Evolutionary conservation across 2,113 vertebrate species (phyloP), one percentile per base, ranked within the genome.

Genomic region (Struthio camelus): DNA sequence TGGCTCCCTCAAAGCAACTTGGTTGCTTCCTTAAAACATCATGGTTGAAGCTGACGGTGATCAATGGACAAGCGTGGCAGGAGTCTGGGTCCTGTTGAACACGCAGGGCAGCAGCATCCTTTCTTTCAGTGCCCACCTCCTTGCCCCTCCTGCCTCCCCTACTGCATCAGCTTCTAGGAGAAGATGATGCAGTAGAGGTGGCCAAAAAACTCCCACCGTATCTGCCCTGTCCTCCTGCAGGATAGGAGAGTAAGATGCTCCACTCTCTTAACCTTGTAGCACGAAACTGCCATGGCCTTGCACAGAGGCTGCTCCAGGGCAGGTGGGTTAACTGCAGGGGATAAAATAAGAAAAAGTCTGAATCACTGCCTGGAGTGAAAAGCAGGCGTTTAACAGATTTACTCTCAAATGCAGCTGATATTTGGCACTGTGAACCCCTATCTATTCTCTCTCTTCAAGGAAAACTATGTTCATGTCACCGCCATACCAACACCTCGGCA

Each of bases 261-360:
- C 36, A 5, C 17, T n/a, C 19, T 40, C 67, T 3, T 1, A 19
- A 5, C 6, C 13, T 0, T 11, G 7, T 2, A 0, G 51, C 64
- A 5, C 0, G 28, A 8, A 6, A 19, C 34, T 46, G 25, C 48
- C 70, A 9, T 7, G 46, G 38, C 40, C 7, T 27, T 20, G 10
- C 0, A 14, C 2, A 5, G 36, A 36, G 48, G 48, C 48, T 32
- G 5, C 77, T 72, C 58, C 88, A 32, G 81, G 3, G 25, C n/a
- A 46, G 56, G 44, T 6, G 27, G 61, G 24, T 19, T 10, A 42
- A 32, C 38, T 69, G 36, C 0, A 0, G 1, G 5, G 17, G n/a
- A 64, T 64, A n/a, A 58, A n/a, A 38, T 38, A 38, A 38, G 61
- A 25, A 40, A 36, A 44, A 75, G 38, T 16, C 56, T 1, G 8